Conservation (phyloP, 2,797 vertebrate species). For the Synaphobranchus kaupii region DNA sequence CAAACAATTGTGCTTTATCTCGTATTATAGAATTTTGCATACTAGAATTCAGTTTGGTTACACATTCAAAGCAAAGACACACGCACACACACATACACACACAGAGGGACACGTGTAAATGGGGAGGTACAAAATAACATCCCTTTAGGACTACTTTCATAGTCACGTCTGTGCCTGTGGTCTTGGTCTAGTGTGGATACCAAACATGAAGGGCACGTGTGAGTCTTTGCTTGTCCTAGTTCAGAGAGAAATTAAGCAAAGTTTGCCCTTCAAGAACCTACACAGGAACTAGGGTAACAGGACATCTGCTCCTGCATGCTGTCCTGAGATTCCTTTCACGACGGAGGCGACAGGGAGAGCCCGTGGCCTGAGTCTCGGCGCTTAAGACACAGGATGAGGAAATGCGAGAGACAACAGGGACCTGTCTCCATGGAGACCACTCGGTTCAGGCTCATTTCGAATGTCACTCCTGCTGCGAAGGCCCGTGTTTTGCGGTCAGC, state of each 20-base stretch:
- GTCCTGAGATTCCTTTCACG: conserved; percentile 63
- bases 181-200: no score
- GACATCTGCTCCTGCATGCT: conserved; percentile 44
- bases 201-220: no score
- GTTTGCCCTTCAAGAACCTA: no score
- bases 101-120: no score
- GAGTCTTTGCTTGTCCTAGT: conserved; percentile 8
- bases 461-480: conserved; percentile 20
- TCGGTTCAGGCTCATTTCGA: conserved; percentile 53
- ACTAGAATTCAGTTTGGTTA: conserved; percentile 26
- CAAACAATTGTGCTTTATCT: conserved; percentile 70
- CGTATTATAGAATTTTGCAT: conserved; percentile 32
- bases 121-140: conserved; percentile 27
- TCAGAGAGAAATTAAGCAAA: conserved; percentile 12
- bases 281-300: conserved; percentile 10
- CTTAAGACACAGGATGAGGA: conserved; percentile 43
- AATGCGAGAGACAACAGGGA: background rate
- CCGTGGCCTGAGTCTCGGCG: conserved; percentile 33
- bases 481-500: background rate
- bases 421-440: conserved; percentile 55
- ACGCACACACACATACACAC: conserved; percentile 17
- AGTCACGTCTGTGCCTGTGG: no score
- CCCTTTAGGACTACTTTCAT: no score
- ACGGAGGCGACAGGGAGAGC: conserved; percentile 37
- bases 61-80: conserved; percentile 21